Percentiles rank a stretch among this genome's conserved stretches.
Evolutionary conservation across 2,113 vertebrate species (phyloP).

Genomic region (Xenopus borealis): DNA sequence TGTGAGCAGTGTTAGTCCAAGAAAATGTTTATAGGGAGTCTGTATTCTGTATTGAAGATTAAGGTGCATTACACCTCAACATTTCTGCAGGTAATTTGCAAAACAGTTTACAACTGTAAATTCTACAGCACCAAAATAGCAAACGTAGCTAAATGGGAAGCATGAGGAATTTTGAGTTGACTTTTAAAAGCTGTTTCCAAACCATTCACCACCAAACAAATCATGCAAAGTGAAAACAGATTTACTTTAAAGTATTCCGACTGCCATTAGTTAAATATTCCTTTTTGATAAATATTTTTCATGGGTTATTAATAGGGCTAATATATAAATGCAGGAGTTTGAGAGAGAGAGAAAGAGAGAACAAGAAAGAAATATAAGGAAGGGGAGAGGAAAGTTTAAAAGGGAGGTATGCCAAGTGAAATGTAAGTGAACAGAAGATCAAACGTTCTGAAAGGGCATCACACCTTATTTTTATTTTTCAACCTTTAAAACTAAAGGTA

Average conservation of each 20-base stretch:
- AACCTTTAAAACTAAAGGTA: too few species aligned
- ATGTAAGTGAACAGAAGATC: too few species aligned
- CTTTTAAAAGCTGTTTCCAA: constrained; percentile 31
- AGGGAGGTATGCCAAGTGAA: too few species aligned
- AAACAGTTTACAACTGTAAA: neutral
- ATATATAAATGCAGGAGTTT: too few species aligned
- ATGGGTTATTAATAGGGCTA: neutral
- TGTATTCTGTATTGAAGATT: too few species aligned
- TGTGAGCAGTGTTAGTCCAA: too few species aligned
- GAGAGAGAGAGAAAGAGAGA: too few species aligned
- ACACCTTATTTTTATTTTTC: too few species aligned
- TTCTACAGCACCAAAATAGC: neutral
- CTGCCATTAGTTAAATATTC: constrained; percentile 15
- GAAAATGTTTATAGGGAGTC: too few species aligned
- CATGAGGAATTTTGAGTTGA: constrained; percentile 17
- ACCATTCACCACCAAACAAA: constrained; percentile 41
- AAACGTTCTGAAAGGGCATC: too few species aligned
- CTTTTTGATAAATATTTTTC: constrained; percentile 15
- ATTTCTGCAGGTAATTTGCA: constrained; percentile 2
- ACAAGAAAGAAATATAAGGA: too few species aligned
- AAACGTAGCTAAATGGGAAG: constrained; percentile 19
- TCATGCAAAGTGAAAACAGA: constrained; percentile 43
- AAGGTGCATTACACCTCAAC: neutral
- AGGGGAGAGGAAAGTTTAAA: too few species aligned
- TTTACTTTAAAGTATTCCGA: constrained; percentile 16